Percentiles rank a stretch among this genome's conserved stretches.
These are phyloP conservation scores for Hydrolagus colliei DNA, from an alignment of 2,797 vertebrate genomes.

Conservation along the genomic window DNA sequence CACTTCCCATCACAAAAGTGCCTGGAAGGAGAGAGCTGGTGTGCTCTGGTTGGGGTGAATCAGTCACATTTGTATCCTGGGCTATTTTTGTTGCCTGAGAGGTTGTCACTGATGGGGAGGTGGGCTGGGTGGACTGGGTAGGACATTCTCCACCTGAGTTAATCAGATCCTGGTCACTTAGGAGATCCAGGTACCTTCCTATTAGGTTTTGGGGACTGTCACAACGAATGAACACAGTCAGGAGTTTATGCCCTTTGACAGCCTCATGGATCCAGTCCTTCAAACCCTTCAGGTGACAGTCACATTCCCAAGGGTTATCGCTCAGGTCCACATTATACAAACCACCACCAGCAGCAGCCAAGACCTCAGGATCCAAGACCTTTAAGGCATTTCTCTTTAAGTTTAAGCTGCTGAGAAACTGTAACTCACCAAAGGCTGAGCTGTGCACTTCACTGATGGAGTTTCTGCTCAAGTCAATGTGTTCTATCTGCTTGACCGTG, in stretches of 20 bases:
- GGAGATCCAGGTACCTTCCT: slow-evolving; percentile 39
- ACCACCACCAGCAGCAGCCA: background rate
- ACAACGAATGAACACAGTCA: slow-evolving; percentile 34
- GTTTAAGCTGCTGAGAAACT: slow-evolving; percentile 27
- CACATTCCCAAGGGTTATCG: slow-evolving; percentile 37
- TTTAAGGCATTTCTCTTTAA: slow-evolving; percentile 34
- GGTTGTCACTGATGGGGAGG: slow-evolving; percentile 14
- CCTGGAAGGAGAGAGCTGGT: background rate
- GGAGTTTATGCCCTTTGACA: slow-evolving; percentile 14
- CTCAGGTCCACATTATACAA: slow-evolving; percentile 35
- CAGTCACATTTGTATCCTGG: slow-evolving; percentile 35
- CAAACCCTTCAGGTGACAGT: slow-evolving; percentile 35
- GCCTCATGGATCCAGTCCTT: slow-evolving; percentile 35
- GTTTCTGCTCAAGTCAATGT: slow-evolving; percentile 33
- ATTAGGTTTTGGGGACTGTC: slow-evolving; percentile 40
- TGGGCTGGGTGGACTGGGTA: slow-evolving; percentile 33
- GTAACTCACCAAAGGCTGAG: slow-evolving; percentile 25
- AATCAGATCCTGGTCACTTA: slow-evolving; percentile 39
- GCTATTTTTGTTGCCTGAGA: slow-evolving; percentile 33
- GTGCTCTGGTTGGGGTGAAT: slow-evolving; percentile 2
- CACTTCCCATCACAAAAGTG: background rate
- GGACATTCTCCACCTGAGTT: slow-evolving; percentile 35
- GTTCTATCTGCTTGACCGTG: slow-evolving; percentile 1
- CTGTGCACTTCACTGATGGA: slow-evolving; percentile 31
- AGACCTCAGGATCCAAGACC: slow-evolving; percentile 33